Conservation (phyloP, 2,888 invertebrate genomes). For the Oscheius sp. region DNA sequence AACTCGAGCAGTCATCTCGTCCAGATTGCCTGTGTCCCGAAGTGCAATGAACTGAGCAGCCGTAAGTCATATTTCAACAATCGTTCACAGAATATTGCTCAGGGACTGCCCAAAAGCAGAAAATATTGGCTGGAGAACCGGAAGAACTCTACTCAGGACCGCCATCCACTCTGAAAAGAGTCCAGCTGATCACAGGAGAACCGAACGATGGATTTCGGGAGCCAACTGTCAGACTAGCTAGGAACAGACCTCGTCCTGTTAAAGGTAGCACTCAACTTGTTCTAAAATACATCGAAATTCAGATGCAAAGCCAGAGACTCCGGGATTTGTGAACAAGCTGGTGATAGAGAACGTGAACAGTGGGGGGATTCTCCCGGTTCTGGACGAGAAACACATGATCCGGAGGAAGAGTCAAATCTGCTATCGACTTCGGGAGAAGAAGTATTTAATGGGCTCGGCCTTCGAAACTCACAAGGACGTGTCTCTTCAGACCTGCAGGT, state of each 20-base stretch:
- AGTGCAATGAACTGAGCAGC: constrained; percentile 28
- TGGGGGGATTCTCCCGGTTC: constrained; percentile 25
- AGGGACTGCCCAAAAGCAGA: constrained; percentile 20
- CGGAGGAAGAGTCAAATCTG: constrained; percentile 49
- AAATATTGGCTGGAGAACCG: constrained; percentile 23
- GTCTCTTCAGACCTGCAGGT: constrained; percentile 65
- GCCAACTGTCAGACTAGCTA: constrained; percentile 11
- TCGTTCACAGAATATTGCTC: no score
- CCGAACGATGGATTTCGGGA: constrained; percentile 46
- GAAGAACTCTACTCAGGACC: constrained; percentile 4
- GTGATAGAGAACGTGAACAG: constrained; percentile 43
- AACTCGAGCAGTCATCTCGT: constrained; percentile 35
- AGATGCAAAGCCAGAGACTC: constrained; percentile 1
- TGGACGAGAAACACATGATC: constrained; percentile 26
- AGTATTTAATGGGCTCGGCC: constrained; percentile 61
- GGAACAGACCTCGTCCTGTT: constrained; percentile 1
- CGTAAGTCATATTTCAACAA: constrained; percentile 9
- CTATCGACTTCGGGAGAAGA: constrained; percentile 62
- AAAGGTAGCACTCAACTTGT: not conserved
- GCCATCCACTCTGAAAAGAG: constrained; percentile 31
- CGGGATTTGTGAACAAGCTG: constrained; percentile 56
- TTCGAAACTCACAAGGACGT: constrained; percentile 56
- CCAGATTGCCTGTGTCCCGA: constrained; percentile 37
- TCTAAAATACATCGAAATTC: not conserved
- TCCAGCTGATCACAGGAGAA: constrained; percentile 39